A percentile compares a stretch with the other conserved stretches of the same genome.
Conservation (phyloP, 2,113 vertebrate genomes). For the Callaeas wilsoni region DNA sequence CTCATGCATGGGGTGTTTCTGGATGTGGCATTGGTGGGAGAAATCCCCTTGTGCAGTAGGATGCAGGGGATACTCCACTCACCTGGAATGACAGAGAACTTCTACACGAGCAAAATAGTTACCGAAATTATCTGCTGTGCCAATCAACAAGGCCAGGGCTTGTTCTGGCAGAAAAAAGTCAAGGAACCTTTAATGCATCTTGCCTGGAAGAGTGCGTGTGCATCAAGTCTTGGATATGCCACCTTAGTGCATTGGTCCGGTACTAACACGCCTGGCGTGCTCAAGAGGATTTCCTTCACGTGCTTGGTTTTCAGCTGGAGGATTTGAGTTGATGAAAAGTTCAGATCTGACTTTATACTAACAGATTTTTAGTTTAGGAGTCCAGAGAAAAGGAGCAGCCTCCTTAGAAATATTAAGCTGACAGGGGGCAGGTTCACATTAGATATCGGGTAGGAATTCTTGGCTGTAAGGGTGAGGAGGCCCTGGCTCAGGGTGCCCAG, state of each 20-base stretch:
- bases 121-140: neutral
- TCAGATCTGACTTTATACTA: neutral
- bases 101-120: neutral
- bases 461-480: rapidly evolving
- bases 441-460: rapidly evolving
- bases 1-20: rapidly evolving
- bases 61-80: neutral
- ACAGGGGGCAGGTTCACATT: neutral
- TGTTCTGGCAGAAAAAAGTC: neutral
- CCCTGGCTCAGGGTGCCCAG: neutral
- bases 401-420: neutral
- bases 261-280: rapidly evolving
- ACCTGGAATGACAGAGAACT: neutral
- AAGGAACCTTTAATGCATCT: neutral
- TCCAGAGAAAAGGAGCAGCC: neutral
- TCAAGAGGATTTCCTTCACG: neutral
- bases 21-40: neutral
- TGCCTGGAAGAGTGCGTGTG: neutral
- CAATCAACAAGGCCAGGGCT: neutral
- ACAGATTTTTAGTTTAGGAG: neutral
- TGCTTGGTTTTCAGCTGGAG: neutral
- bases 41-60: rapidly evolving
- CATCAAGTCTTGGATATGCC: neutral
- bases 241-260: neutral
- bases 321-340: neutral